phyloP scores from a whole-genome alignment of 1,140 invertebrate species.

The Danaus melanippus region DNA sequence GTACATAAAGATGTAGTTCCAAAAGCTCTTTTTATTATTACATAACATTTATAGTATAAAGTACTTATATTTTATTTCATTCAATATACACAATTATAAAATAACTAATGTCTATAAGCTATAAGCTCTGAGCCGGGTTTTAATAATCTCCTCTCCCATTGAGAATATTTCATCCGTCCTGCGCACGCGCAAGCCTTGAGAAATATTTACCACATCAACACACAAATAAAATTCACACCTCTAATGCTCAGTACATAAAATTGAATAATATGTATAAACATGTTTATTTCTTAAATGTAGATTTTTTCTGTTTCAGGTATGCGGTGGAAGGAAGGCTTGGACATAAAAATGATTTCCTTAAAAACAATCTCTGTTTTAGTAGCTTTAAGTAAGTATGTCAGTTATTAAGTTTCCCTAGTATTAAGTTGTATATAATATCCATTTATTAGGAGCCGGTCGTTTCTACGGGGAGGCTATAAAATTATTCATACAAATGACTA shows the following conservation, averaged over 20 bases:
- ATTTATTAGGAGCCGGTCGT: background rate
- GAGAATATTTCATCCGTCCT: too few species aligned
- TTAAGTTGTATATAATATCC: background rate
- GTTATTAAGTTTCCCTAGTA: background rate
- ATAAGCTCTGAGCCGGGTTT: background rate
- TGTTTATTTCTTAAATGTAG: background rate
- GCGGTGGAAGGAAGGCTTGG: conserved; percentile 16
- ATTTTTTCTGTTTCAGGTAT: conserved; percentile 14
- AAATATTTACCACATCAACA: background rate
- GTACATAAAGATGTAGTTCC: too few species aligned
- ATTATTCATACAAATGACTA: conserved; percentile 4
- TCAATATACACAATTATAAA: too few species aligned
- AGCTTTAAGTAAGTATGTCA: conserved; percentile 12
- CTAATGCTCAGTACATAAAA: too few species aligned
- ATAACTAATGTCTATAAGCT: too few species aligned
- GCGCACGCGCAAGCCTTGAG: background rate
- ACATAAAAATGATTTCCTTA: conserved; percentile 12
- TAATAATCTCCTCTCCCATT: background rate
- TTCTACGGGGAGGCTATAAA: background rate
- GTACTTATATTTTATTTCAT: too few species aligned
- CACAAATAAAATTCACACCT: too few species aligned
- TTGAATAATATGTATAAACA: too few species aligned
- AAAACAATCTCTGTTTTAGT: conserved; percentile 8
- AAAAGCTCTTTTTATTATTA: too few species aligned
- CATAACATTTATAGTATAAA: too few species aligned